phyloP scores from a whole-genome alignment of 2,113 vertebrate species.

The Zapornia atra region DNA sequence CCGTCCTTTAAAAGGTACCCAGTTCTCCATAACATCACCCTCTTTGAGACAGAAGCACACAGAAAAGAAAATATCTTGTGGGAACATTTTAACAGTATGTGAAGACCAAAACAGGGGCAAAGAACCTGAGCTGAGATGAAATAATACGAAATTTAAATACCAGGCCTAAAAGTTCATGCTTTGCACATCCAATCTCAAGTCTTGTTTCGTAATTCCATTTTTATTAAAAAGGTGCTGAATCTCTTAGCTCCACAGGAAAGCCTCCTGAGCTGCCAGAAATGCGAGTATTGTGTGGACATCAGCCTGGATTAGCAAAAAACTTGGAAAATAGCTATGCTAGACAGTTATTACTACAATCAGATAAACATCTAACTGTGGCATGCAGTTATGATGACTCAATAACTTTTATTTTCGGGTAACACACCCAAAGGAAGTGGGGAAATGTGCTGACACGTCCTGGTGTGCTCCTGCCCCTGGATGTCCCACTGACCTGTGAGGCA shows the following conservation, averaged over 20 bases:
- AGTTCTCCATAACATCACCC: background rate
- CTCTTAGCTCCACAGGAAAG: background rate
- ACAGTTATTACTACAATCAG: background rate
- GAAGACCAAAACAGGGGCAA: background rate
- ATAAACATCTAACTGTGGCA: background rate
- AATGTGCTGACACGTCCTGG: fast-evolving
- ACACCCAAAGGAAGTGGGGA: background rate
- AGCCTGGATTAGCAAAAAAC: background rate
- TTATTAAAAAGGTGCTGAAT: background rate
- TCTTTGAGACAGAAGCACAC: background rate
- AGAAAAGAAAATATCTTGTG: background rate
- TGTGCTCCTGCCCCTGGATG: background rate
- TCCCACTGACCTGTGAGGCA: background rate
- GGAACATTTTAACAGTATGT: background rate
- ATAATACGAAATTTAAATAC: background rate
- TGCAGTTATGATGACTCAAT: background rate
- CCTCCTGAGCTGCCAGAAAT: background rate
- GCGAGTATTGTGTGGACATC: background rate
- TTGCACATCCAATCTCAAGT: background rate
- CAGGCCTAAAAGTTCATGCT: background rate
- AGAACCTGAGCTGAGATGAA: background rate
- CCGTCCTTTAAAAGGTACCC: background rate
- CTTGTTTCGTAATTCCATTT: background rate
- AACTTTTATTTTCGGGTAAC: background rate
- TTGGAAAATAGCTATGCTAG: background rate